Percentiles rank a stretch among this genome's conserved stretches.
phyloP scores from a whole-genome alignment of 2,888 invertebrate genomes.

The Synergus umbraculus region DNA sequence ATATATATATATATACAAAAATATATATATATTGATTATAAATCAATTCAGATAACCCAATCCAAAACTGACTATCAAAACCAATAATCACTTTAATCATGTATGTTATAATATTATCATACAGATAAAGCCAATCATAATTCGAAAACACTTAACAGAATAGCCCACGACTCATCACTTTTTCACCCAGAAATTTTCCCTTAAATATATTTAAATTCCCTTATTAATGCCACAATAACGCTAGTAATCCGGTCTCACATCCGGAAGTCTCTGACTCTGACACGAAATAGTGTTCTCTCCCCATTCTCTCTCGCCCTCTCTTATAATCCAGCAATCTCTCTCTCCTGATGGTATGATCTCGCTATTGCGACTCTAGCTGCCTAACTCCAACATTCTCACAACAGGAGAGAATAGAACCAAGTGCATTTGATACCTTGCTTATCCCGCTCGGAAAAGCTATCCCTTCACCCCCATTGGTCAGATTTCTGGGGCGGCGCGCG shows the following conservation, averaged over 20 bases:
- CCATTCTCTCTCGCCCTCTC: slow-evolving; percentile 7
- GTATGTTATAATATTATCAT: background rate
- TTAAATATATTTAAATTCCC: slow-evolving; percentile 43
- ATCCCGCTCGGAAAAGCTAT: slow-evolving; percentile 21
- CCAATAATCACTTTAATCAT: background rate
- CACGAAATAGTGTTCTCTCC: slow-evolving; percentile 19
- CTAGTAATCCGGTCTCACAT: slow-evolving; percentile 50
- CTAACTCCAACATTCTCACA: slow-evolving; percentile 10
- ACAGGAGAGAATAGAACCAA: slow-evolving; percentile 64
- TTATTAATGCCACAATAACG: slow-evolving; percentile 53
- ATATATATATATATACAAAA: too few relatives aligned
- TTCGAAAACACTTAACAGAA: background rate
- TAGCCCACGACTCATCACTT: background rate
- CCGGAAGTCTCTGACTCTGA: slow-evolving; percentile 35
- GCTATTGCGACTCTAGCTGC: slow-evolving; percentile 2
- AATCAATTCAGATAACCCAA: background rate
- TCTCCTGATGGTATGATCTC: slow-evolving; percentile 25
- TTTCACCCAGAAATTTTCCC: slow-evolving; percentile 5
- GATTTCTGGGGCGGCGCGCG: slow-evolving; percentile 39
- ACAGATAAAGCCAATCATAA: background rate
- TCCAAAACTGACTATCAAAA: background rate
- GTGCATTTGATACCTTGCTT: slow-evolving; percentile 50
- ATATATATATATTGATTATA: background rate
- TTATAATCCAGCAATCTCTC: slow-evolving; percentile 15
- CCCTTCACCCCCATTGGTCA: slow-evolving; percentile 37